Conservation (phyloP, 2,888 invertebrate genomes). For the Thymelicus sylvestris region DNA sequence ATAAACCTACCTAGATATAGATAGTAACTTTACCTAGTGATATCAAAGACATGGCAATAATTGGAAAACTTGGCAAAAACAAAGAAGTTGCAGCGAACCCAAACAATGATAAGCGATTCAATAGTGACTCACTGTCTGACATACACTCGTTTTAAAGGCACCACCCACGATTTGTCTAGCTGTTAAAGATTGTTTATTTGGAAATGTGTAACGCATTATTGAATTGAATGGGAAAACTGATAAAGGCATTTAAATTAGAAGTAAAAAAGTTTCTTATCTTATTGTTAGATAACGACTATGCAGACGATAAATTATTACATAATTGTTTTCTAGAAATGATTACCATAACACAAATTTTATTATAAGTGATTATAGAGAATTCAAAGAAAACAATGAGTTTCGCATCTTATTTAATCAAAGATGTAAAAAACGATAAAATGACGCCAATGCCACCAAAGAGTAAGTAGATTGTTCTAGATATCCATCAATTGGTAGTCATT, state of each 20-base stretch:
- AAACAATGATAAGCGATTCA: conserved; percentile 32
- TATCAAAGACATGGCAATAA: not conserved
- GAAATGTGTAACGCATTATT: not conserved
- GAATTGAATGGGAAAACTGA: no score
- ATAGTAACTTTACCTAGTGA: conserved; percentile 2
- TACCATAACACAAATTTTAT: no score
- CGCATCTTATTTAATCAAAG: not conserved
- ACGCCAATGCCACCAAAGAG: not conserved
- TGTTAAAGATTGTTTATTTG: conserved; percentile 19
- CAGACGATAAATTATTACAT: no score
- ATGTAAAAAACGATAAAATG: not conserved
- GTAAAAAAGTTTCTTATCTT: no score
- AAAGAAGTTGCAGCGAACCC: conserved; percentile 24
- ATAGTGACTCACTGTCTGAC: conserved; percentile 34
- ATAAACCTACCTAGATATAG: conserved; percentile 1
- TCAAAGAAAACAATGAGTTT: no score
- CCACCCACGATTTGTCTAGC: conserved; percentile 43
- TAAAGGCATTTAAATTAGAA: no score
- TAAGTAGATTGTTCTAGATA: conserved; percentile 13
- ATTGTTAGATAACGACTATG: no score
- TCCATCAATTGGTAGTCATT: conserved; percentile 14
- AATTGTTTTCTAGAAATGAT: no score
- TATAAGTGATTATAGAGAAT: no score
- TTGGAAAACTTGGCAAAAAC: conserved; percentile 19
- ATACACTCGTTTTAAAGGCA: conserved; percentile 41